Evolutionary conservation across 1,140 invertebrate species (phyloP), one percentile per base, ranked within the genome.

Genomic region (Heliconius himera): DNA sequence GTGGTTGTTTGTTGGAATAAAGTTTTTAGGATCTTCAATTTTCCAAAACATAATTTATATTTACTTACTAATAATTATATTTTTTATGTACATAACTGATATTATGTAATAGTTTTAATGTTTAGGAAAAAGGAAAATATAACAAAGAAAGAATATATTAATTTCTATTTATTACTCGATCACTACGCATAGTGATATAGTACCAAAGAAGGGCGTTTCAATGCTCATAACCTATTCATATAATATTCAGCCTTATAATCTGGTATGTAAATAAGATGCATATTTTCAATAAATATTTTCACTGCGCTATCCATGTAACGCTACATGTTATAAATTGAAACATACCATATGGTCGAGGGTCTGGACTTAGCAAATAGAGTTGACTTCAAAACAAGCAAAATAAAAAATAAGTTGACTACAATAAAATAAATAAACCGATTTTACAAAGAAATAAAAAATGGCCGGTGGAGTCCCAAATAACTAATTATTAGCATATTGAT

Each of bases 351-450:
- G 85, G 83, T 84, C 81, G 76, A 80, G 75, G 80, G 84, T 82
- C 49, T 88, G 66, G 70, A 38, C 74, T 80, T 86, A 84, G 87
- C 91, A 91, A 93, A 93, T 89, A 92, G 88, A 90, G 86, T 87
- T 84, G 22, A 86, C 84, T 86, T 86, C 83, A 71, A 73, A 76
- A 73, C 51, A 76, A 82, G 87, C 85, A 26, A 26, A 26, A 26
- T 26, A 26, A 26, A 26, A 26, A 26, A 26, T 26, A 26, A 26
- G 26, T 26, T 26, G 26, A 26, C 90, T 83, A 87, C 82, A 93
- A 93, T 90, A 90, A 93, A 92, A 92, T 88, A 94, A 94, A 94
- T 93, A 93, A 91, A 93, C 91, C 88, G 90, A 94, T 92, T 93
- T 72, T 90, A 86, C 91, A 88, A 78, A 73, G 80, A 83, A 80